Evolutionary conservation across 2,113 vertebrate species (phyloP), one percentile per base, ranked within the genome.

Genomic region (Oncorhynchus clarkii): DNA sequence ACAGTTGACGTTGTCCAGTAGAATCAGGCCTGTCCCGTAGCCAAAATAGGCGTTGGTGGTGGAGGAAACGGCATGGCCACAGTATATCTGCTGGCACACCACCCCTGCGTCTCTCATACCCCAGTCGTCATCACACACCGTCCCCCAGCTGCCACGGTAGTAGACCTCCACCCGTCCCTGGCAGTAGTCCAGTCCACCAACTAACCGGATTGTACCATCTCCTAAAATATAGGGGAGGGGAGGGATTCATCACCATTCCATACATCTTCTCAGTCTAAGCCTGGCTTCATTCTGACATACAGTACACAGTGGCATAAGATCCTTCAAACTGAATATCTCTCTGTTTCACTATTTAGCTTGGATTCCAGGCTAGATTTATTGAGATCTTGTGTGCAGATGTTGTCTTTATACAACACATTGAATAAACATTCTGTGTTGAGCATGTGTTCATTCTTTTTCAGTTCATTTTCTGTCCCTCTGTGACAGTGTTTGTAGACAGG

Each of bases 71-170:
- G 93, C 96, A 0, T 27, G 82, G 20, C 97, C 97, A 0, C 98
- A 99, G 81, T 94, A 92, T 48, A 94, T 54, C 87, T 99, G 96
- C 77, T 89, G 94, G 89, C 98, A 99, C 69, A 96, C 97, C 76
- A 99, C 98, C 0, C 71, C 74, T 39, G 96, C 96, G 0, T 99
- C 96, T 0, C 76, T 91, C 69, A 96, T 73, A 16, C 87, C 91
- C 98, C 98, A 99, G 86, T 97, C 96, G 0, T 99, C 98, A 0
- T 99, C 98, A 0, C 98, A 99, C 73, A 99, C 95, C 0, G 97
- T 99, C 72, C 97, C 98, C 98, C 98, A 99, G 78, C 67, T 89
- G 4, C 96, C 96, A 0, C 87, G 87, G 84, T 96, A 94, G 88
- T 95, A 94, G 85, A 99, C 92, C 89, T 99, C 98, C 62, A 99